Conservation (phyloP, 1,140 invertebrate genomes). For the Matsumurasca onukii region DNA sequence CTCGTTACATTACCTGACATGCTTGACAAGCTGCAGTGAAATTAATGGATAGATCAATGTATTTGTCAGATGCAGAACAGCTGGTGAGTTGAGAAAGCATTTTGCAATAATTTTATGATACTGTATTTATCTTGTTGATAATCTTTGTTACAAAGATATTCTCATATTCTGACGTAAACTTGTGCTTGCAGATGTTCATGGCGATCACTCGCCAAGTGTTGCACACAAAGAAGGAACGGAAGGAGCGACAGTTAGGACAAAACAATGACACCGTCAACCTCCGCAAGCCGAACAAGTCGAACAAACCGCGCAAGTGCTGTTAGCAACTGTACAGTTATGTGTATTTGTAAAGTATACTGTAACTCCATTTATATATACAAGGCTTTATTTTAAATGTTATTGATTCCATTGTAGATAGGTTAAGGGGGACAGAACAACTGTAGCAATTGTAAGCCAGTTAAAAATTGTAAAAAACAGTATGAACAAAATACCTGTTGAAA, state of each 20-base stretch:
- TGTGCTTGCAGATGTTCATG: slow-evolving; percentile 67
- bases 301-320: slow-evolving; percentile 44
- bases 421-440: neutral
- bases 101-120: no score
- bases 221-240: slow-evolving; percentile 63
- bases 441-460: no score
- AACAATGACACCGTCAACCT: slow-evolving; percentile 43
- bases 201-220: slow-evolving; percentile 71
- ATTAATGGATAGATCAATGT: no score
- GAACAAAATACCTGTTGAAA: no score
- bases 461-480: no score
- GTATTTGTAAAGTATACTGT: slow-evolving; percentile 19
- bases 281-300: slow-evolving; percentile 40
- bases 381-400: slow-evolving; percentile 5
- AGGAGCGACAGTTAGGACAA: slow-evolving; percentile 59
- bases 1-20: no score
- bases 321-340: slow-evolving; percentile 33
- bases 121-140: no score
- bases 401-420: slow-evolving; percentile 9
- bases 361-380: neutral
- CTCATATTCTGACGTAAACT: no score
- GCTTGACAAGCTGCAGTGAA: no score
- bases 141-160: no score
- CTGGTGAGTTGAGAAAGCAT: no score
- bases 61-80: no score